These are phyloP conservation scores for Hepsetus odoe DNA, from an alignment of 2,113 vertebrate species.

Conservation along the genomic window DNA sequence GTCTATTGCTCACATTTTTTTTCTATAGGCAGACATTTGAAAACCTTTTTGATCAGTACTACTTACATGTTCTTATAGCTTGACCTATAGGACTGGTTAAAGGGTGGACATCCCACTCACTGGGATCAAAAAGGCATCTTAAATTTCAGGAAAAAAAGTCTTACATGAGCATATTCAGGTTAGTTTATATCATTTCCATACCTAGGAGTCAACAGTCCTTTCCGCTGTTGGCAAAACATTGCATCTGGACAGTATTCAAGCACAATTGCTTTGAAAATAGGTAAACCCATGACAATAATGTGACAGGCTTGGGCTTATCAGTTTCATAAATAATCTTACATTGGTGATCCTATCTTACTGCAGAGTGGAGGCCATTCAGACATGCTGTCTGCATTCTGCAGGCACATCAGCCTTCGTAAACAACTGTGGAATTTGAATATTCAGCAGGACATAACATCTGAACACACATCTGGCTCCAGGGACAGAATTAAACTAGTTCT, in stretches of 20 bases:
- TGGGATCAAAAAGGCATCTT: no score
- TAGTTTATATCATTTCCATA: background rate
- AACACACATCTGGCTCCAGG: constrained; percentile 8
- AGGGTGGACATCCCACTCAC: background rate
- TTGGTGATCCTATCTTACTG: background rate
- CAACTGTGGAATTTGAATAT: constrained; percentile 31
- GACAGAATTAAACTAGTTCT: constrained; percentile 5
- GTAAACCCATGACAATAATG: background rate
- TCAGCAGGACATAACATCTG: constrained; percentile 12
- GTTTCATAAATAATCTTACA: background rate
- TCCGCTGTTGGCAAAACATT: constrained; percentile 18
- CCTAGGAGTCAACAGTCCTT: background rate
- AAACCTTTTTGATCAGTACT: constrained; percentile 34
- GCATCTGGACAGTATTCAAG: background rate
- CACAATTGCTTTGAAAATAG: background rate
- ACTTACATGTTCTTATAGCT: background rate
- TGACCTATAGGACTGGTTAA: background rate
- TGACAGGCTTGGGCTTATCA: background rate
- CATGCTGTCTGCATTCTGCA: constrained; percentile 3
- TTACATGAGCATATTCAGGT: background rate
- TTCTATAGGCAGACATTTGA: constrained; percentile 3
- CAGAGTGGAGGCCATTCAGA: constrained; percentile 4
- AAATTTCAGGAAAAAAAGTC: no score
- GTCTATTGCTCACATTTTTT: background rate
- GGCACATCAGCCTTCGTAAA: constrained; percentile 27